Conservation (phyloP, 2,797 vertebrate species). For the Manis javanica region DNA sequence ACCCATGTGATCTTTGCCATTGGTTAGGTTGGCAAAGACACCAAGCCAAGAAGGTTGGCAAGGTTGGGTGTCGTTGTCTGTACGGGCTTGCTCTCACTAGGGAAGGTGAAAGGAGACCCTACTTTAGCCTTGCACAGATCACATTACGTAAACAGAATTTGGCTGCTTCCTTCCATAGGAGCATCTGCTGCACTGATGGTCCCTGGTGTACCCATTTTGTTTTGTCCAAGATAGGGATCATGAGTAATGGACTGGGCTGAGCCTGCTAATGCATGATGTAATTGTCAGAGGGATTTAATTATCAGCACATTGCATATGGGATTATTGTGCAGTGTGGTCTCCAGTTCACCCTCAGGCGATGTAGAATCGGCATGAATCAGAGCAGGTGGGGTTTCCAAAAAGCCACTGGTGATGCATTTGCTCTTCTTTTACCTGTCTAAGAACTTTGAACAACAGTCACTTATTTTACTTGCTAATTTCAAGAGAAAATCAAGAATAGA, state of each 20-base stretch:
- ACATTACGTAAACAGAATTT: slow-evolving; percentile 90
- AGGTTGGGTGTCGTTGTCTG: slow-evolving; percentile 43
- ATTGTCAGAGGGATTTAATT: slow-evolving; percentile 96
- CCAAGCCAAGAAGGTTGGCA: slow-evolving; percentile 42
- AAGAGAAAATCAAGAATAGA: slow-evolving; percentile 21
- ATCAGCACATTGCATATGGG: slow-evolving; percentile 90
- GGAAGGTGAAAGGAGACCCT: slow-evolving; percentile 75
- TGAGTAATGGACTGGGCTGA: slow-evolving; percentile 93
- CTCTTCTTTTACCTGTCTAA: neutral
- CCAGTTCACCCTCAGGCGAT: slow-evolving; percentile 83
- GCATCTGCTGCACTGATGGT: slow-evolving; percentile 86
- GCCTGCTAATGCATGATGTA: slow-evolving; percentile 94
- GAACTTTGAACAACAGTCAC: neutral
- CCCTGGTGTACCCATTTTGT: slow-evolving; percentile 84
- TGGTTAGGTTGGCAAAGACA: neutral
- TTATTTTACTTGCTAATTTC: slow-evolving; percentile 43
- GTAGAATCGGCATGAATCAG: slow-evolving; percentile 71
- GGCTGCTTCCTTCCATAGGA: slow-evolving; percentile 85
- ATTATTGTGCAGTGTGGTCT: slow-evolving; percentile 80
- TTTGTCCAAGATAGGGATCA: slow-evolving; percentile 89
- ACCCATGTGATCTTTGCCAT: neutral
- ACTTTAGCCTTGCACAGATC: slow-evolving; percentile 83
- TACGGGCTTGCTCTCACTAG: slow-evolving; percentile 57
- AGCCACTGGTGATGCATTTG: neutral
- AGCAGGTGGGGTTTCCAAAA: neutral